Evolutionary conservation across 1,140 invertebrate species (phyloP).

Genomic region (Cotesia vestalis): DNA sequence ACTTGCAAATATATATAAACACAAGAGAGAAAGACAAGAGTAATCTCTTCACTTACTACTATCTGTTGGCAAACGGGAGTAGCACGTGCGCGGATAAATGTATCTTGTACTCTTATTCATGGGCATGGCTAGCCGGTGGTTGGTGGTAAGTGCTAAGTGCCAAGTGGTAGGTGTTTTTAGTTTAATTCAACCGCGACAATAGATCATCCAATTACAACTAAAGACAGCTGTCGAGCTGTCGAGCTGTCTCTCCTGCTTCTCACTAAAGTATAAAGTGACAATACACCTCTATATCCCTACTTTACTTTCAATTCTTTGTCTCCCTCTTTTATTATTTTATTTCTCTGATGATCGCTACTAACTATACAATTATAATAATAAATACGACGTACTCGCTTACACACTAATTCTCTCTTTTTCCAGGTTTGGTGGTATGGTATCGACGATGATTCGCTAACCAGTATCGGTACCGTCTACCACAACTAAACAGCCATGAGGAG

Average conservation of each 20-base stretch:
- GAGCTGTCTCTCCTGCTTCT: not conserved
- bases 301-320: not conserved
- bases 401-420: no score
- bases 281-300: slow-evolving; percentile 5
- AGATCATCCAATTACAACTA: no score
- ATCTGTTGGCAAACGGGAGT: slow-evolving; percentile 18
- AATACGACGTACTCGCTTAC: no score
- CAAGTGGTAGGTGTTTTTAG: no score
- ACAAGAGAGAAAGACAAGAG: slow-evolving; percentile 9
- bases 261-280: not conserved
- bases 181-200: not conserved
- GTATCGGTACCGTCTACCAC: not conserved
- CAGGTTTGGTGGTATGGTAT: no score
- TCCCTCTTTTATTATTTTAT: slow-evolving; percentile 3
- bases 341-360: no score
- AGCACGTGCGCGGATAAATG: slow-evolving; percentile 12
- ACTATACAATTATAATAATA: no score
- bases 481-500: slow-evolving; percentile 27
- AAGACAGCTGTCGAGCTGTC: no score
- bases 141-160: not conserved
- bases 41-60: no score
- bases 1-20: slow-evolving; percentile 8
- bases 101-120: not conserved
- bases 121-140: not conserved
- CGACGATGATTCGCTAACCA: not conserved